Evolutionary conservation across 2,888 invertebrate genomes (phyloP), one percentile per base, ranked within the genome.

Genomic region (Trissolcus brochymenae): DNA sequence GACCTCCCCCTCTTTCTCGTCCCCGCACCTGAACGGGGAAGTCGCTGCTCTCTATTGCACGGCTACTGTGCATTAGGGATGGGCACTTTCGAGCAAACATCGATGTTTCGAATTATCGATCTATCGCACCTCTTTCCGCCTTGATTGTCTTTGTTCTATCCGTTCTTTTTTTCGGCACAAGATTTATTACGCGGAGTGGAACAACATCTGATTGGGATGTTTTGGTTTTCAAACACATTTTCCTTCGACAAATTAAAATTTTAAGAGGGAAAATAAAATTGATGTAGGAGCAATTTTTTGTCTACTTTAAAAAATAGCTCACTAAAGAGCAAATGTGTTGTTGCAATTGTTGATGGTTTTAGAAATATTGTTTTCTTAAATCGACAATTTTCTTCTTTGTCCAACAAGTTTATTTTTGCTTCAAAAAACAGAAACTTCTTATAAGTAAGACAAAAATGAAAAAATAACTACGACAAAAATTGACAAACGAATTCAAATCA

Each of bases 41-140:
- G 40, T 49, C 65, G 19, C 59, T 55, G 66, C 56, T 66, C 66
- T 43, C 66, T 61, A 73, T 61, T 64, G 59, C 66, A 56, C 61
- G 61, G 73, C 73, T 73, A 73, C 73, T 59, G 73, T 73, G 73
- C 61, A 66, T 73, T 73, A 73, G 67, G 73, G 66, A 60, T 61
- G 66, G 56, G 55, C 49, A 51, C 59, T 60, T 72, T 53, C 59
- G 46, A 60, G 35, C 60, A 40, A 50, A 49, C 55, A 72, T 56
- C 72, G 64, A 51, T 64, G 64, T 65, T 64, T 54, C 21, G 29
- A 43, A 71, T 64, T 35, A 57, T 57, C 71, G 62, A 62, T 71
- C 61, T 43, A 70, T 70, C 68, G 50, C 50, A 40, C 46, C 51
- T 17, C 62, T 51, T 62, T 62, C 11, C 16, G 17, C 25, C 40